A percentile compares a stretch with the other conserved stretches of the same genome.
Conservation (phyloP, 2,888 invertebrate species). For the Thera obeliscata region DNA sequence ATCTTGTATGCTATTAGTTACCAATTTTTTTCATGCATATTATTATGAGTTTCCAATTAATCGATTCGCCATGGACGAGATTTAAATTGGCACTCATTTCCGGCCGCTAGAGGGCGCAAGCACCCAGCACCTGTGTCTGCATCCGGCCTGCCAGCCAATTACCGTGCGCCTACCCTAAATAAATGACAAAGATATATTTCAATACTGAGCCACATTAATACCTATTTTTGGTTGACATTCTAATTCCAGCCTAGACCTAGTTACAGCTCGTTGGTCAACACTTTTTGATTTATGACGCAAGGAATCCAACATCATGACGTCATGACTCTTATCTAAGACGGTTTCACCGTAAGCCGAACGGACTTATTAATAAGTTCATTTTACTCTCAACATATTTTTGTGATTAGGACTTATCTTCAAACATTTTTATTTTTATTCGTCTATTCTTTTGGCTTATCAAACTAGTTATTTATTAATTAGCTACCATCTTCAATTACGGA, state of each 20-base stretch:
- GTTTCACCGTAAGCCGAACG: too few species aligned
- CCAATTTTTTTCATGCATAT: slow-evolving; percentile 2
- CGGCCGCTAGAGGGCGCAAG: slow-evolving; percentile 72
- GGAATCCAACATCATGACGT: too few species aligned
- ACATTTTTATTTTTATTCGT: too few species aligned
- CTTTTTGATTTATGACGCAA: too few species aligned
- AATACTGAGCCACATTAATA: slow-evolving; percentile 2
- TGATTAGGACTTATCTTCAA: too few species aligned
- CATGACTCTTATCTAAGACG: too few species aligned
- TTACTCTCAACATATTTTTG: too few species aligned
- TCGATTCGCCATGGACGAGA: slow-evolving; percentile 73
- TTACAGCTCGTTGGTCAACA: background rate
- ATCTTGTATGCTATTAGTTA: background rate
- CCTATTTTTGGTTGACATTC: background rate
- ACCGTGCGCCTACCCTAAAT: slow-evolving; percentile 69
- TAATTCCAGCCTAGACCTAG: slow-evolving; percentile 2
- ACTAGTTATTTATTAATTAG: too few species aligned
- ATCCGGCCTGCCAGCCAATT: slow-evolving; percentile 74
- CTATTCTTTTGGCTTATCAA: too few species aligned
- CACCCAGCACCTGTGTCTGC: slow-evolving; percentile 73
- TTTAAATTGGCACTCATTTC: slow-evolving; percentile 79
- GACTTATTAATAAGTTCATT: too few species aligned
- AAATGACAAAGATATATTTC: slow-evolving; percentile 43
- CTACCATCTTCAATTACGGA: too few species aligned
- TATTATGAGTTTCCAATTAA: slow-evolving; percentile 62